phyloP scores from a whole-genome alignment of 2,113 vertebrate genomes.

The Ramphastos sulfuratus region DNA sequence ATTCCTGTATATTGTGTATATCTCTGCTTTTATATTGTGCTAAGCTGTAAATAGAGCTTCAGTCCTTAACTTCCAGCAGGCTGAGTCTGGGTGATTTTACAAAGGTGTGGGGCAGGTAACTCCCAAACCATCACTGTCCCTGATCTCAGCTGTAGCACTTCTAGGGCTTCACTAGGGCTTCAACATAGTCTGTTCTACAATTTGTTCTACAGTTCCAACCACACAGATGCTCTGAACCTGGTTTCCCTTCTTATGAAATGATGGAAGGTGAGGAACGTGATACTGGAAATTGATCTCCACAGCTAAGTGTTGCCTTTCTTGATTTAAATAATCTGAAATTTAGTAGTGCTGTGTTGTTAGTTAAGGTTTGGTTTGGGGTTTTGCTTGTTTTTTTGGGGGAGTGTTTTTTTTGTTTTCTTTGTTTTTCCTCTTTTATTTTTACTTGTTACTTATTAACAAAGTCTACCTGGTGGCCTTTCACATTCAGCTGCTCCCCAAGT shows the following conservation, averaged over 20 bases:
- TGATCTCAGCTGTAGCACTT: not conserved
- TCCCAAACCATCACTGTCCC: too few species aligned
- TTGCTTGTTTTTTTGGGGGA: too few species aligned
- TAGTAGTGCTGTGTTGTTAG: not conserved
- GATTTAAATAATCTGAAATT: not conserved
- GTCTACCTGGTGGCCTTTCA: not conserved
- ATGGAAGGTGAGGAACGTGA: not conserved
- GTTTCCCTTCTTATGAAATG: not conserved
- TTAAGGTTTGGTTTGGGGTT: too few species aligned
- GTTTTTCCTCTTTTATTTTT: not conserved
- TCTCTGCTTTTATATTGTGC: too few species aligned
- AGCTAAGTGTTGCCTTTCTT: not conserved
- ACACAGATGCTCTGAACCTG: not conserved
- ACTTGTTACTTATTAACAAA: not conserved
- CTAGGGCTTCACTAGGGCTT: not conserved
- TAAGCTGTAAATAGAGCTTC: too few species aligned
- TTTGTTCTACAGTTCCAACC: not conserved
- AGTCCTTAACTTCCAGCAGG: too few species aligned
- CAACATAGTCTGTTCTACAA: not conserved
- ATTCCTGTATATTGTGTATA: too few species aligned
- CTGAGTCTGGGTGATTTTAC: too few species aligned
- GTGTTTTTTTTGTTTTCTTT: too few species aligned
- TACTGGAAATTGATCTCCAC: not conserved
- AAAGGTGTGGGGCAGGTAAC: too few species aligned
- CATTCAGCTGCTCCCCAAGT: not conserved